A percentile compares a stretch with the other conserved stretches of the same genome.
Conservation (phyloP, 2,797 vertebrate genomes). For the Enteromius paludinosus region DNA sequence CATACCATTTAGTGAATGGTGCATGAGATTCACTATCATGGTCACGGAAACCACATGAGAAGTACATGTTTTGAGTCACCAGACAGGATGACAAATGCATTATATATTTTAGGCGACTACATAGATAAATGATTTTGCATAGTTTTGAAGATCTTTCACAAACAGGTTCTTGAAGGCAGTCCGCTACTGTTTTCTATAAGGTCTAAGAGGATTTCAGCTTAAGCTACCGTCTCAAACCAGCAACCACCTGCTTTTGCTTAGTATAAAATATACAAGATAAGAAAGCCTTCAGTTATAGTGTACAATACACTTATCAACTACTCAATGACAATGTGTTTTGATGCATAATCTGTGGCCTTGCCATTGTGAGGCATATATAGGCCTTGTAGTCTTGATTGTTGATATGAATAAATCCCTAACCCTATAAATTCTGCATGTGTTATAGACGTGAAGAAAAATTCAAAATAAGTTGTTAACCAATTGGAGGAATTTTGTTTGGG, state of each 20-base stretch:
- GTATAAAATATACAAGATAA: background rate
- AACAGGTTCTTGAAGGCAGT: background rate
- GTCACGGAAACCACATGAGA: slow-evolving; percentile 54
- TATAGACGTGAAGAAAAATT: background rate
- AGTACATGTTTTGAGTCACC: background rate
- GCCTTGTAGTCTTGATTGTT: background rate
- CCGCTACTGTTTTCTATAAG: background rate
- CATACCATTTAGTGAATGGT: slow-evolving; percentile 52
- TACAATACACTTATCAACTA: background rate
- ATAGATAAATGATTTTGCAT: background rate
- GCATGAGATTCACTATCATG: slow-evolving; percentile 68
- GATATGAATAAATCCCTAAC: background rate
- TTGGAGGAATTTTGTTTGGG: background rate
- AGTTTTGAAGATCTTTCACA: background rate
- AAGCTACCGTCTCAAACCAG: slow-evolving; percentile 9
- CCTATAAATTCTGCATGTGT: background rate
- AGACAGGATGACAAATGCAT: background rate
- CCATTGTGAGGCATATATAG: background rate
- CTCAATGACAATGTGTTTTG: slow-evolving; percentile 6
- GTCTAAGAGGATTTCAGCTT: slow-evolving; percentile 36
- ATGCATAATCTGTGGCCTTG: background rate
- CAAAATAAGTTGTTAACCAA: background rate
- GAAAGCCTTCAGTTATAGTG: background rate
- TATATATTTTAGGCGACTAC: background rate
- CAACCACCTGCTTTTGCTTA: slow-evolving; percentile 26